Base-by-base conservation (phyloP, 2,797 vertebrate species). In the Chiroxiphia lanceolata region DNA sequence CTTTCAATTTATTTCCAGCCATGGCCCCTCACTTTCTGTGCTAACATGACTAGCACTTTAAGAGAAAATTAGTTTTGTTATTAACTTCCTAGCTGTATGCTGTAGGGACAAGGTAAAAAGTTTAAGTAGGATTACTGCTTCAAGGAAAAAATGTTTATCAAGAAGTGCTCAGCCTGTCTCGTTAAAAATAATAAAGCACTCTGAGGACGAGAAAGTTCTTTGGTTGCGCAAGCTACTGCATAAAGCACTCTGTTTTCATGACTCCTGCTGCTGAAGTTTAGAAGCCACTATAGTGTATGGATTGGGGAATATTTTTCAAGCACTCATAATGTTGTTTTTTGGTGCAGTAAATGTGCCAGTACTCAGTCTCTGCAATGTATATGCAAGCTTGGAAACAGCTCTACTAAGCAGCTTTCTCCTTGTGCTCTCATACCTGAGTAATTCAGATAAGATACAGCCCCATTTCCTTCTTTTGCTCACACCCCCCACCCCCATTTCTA, bases 131-230 rank as follows among this genome's bases (percentile, higher is more conserved):
- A 94, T 96, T 95, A 89, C 79, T 92, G 81, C 93, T 94, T 89
- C 83, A 95, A 92, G 81, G 78, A 72, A 96, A 94, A 91, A 92
- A 88, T 84, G 85, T 93, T 95, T 95, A 94, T 94, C 91, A 90
- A 94, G 91, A 93, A 96, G 89, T 96, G 83, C 86, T 94, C 81
- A 85, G 93, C 71, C 83, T 97, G 90, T 92, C 96, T 96, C 29
- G 42, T 95, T 94, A 96, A 95, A 96, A 95, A 92, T 94, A 95
- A 95, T 96, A 97, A 94, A 95, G 92, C 68, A 92, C 81, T 94
- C 88, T 6, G 71, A 95, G 88, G 90, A 96, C 18, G 6, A 93
- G 71, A 95, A 90, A 65, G 69, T 82, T 94, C 90, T 84, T 80
- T 45, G 47, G 86, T 96, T 96, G 94, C 50, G 61, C 88, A 95